phyloP scores from a whole-genome alignment of 2,113 vertebrate genomes.

The crab-eating macaque (Macaca fascicularis) region T2T-MFA8v1.1 NC_088387.1:39681001-39681500 shows the following conservation, averaged over 20 bases:
- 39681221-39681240: not conserved
- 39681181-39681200: not conserved
- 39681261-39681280: not conserved
- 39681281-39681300: not conserved
- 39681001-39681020: not conserved
- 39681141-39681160: not conserved
- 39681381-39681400: not conserved
- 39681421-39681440: not conserved
- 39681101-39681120: not conserved
- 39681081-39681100: not conserved
- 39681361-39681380: not conserved
- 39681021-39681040: not conserved
- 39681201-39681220: not conserved
- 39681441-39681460: not conserved
- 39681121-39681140: not conserved
- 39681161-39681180: not conserved
- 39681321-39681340: not conserved
- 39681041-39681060: not conserved
- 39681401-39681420: not conserved
- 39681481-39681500: not conserved
- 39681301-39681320: not conserved
- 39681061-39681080: not conserved
- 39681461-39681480: not conserved
- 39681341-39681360: not conserved
- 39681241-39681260: not conserved